Evolutionary conservation across 2,888 invertebrate genomes (phyloP), one percentile per base, ranked within the genome.

Genomic region (Rhopalosiphum nymphaeae): DNA sequence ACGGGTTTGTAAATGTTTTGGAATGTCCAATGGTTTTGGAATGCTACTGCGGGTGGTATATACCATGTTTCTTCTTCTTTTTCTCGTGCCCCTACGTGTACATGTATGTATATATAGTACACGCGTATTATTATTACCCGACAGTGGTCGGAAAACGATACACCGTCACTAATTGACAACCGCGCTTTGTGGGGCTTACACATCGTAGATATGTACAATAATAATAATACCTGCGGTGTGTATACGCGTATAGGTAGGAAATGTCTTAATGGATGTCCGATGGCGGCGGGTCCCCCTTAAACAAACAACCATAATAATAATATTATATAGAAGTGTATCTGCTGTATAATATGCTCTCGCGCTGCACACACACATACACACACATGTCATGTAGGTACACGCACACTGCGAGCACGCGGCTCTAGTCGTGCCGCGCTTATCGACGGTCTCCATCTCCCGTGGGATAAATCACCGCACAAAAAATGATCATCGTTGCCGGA

Each of bases 31-130:
- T 13, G 89, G 78, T 93, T 84, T 93, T 25, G 93, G 93, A 93
- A 93, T 93, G 93, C 93, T 93, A 93, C 93, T 57, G 93, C 93
- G 93, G 93, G 93, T 93, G 93, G 93, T 84, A 93, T 84, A 49
- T 36, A 44, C 36, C 29, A 36, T 21, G 53, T 42, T 16, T 91
- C 53, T 84, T 91, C 78, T 78, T 53, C 11, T 67, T 25, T 16
- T 29, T 25, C 87, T 36, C n/a, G 9, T 44, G 36, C 13, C 5
- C 89, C 89, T 25, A 42, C 36, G 53, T 21, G 10, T 61, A n/a
- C 25, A 13, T 90, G 21, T 21, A 49, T n/a, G 11, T 26, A 42
- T 42, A 36, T 16, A 13, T 29, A 89, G 36, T n/a, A 49, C 42
- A 25, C 78, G n/a, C 25, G 25, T 36, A 78, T 36, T 67, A 36